Base-by-base conservation (phyloP, 2,113 vertebrate species). In the Chloroceryle aenea region DNA sequence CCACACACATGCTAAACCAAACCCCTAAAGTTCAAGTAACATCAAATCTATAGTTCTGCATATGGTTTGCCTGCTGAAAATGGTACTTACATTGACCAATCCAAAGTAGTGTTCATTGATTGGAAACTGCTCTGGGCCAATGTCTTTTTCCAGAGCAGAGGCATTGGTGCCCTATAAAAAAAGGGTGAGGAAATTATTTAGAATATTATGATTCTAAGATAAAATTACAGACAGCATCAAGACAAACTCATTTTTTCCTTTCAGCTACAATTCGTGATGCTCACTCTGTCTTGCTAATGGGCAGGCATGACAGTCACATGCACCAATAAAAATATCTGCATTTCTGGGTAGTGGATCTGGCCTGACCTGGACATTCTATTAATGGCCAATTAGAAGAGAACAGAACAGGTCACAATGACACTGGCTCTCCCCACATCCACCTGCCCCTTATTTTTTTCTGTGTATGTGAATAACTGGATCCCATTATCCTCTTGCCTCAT, bases 71-170 rank as follows among this genome's bases (percentile, higher is more conserved):
- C 56, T 59, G 22, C 72, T 43, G 63, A 90, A 85, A 89, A 82
- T 13, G 55, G 58, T 91, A 99, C 99, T 99, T 98, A 99, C 99
- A 21, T 99, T 99, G 98, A 99, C 99, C 99, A 99, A 98, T 97
- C 99, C 99, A 53, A 99, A 99, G 98, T 99, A 99, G 98, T 99
- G 99, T 87, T 99, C 99, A 98, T 99, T 99, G 98, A 99, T 99
- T 79, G 99, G 99, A 97, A 99, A 99, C 98, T 99, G 99, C 99
- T 99, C 99, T 98, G 99, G 99, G 95, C 99, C 99, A 98, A 99
- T 99, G 98, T 99, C 99, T 99, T 99, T 99, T 98, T 99, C 99
- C 99, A 99, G 99, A 99, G 99, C 99, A 98, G 99, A 99, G 99
- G 99, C 99, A 99, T 99, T 99, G 99, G 99, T 99, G 99, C 99